These are phyloP conservation scores for Noturus placidus DNA, from an alignment of 2,113 vertebrate species.

Conservation along the genomic window DNA sequence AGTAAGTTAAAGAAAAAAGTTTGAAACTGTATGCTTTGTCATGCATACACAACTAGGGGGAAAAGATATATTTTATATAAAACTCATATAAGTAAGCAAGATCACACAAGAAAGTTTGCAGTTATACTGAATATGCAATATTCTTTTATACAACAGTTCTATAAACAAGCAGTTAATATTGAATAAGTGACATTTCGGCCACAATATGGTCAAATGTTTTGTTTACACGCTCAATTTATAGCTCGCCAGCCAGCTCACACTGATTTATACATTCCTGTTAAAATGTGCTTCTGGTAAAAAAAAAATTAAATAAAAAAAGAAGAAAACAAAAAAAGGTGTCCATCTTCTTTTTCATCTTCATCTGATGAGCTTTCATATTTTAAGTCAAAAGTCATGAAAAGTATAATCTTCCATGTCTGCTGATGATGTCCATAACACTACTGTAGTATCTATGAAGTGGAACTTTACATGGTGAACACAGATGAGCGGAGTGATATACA, in stretches of 20 bases:
- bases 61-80: background rate
- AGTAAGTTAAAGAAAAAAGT: background rate
- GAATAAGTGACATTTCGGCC: background rate
- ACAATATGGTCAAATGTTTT: background rate
- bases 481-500: background rate
- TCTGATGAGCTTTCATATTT: background rate
- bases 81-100: background rate
- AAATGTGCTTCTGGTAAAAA: background rate
- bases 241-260: background rate
- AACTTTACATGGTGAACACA: background rate
- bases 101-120: background rate
- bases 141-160: too few species aligned
- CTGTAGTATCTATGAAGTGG: background rate
- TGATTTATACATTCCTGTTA: background rate
- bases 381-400: background rate
- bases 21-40: too few species aligned
- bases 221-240: background rate
- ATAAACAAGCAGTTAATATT: background rate
- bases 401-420: background rate
- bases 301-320: too few species aligned
- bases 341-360: background rate
- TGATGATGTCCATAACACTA: background rate
- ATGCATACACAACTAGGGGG: background rate
- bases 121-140: background rate
- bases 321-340: background rate